Percentiles rank a stretch among this genome's conserved stretches.
Conservation (phyloP, 2,888 invertebrate species). For the Drosophila peninsularis region DNA sequence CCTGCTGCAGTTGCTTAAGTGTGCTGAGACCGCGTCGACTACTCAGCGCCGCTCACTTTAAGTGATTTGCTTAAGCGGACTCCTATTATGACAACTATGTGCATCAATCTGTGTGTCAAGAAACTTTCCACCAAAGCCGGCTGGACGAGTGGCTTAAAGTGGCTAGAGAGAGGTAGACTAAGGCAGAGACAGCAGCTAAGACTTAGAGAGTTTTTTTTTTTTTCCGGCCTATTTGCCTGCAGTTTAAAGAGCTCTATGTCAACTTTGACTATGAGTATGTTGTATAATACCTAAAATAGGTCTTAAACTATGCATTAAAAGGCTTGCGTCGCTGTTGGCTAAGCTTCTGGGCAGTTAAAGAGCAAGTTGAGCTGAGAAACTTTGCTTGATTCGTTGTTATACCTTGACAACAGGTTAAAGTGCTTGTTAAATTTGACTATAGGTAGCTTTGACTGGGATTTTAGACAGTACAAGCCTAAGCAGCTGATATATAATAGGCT, state of each 20-base stretch:
- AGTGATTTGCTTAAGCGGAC: slow-evolving; percentile 50
- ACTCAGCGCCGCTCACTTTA: slow-evolving; percentile 37
- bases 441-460: neutral
- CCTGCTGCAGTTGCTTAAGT: slow-evolving; percentile 59
- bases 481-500: neutral
- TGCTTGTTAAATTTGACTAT: neutral
- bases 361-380: neutral
- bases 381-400: neutral
- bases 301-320: neutral
- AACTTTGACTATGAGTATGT: neutral
- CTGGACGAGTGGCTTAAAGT: neutral
- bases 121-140: neutral
- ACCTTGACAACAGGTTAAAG: neutral
- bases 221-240: neutral
- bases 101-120: slow-evolving; percentile 5
- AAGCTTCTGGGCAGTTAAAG: no score
- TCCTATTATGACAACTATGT: slow-evolving; percentile 8
- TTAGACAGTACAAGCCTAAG: neutral
- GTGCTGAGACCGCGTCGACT: slow-evolving; percentile 23
- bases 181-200: no score
- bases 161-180: neutral
- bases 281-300: neutral
- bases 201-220: neutral
- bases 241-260: neutral
- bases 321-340: neutral